Conservation (phyloP, 1,140 invertebrate species). For the Mesaphorura yosii region DNA sequence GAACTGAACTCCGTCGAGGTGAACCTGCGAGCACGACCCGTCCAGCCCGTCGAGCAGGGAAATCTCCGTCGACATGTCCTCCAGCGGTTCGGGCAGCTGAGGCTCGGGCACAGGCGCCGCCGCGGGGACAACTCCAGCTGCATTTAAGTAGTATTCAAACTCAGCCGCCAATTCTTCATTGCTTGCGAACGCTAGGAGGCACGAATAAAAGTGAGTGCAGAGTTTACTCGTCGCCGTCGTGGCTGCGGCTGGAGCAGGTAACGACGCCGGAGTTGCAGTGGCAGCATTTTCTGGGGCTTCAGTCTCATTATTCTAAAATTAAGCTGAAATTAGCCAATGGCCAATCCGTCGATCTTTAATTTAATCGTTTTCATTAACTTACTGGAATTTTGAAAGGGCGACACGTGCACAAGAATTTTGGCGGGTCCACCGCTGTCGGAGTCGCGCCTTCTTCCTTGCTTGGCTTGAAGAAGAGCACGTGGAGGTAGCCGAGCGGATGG, state of each 20-base stretch:
- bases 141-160: conserved; percentile 43
- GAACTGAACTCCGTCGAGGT: conserved; percentile 14
- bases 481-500: conserved; percentile 61
- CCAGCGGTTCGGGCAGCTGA: background rate
- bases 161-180: conserved; percentile 54
- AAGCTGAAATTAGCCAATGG: background rate
- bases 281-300: background rate
- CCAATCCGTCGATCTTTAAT: background rate
- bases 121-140: background rate
- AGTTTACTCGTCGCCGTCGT: conserved; percentile 12
- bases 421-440: too few species aligned
- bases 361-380: conserved; percentile 1
- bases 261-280: too few species aligned
- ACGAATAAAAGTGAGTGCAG: conserved; percentile 52
- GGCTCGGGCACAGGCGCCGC: background rate
- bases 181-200: conserved; percentile 65
- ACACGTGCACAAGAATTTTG: conserved; percentile 54
- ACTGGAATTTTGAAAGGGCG: conserved; percentile 44
- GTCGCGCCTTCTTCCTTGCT: conserved; percentile 42
- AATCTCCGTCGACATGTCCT: background rate
- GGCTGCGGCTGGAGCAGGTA: too few species aligned
- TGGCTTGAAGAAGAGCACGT: conserved; percentile 51
- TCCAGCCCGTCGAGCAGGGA: background rate
- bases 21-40: conserved; percentile 10
- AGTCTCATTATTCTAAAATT: background rate